Evolutionary conservation across 2,888 invertebrate genomes (phyloP).

Genomic region (Tipula unca): DNA sequence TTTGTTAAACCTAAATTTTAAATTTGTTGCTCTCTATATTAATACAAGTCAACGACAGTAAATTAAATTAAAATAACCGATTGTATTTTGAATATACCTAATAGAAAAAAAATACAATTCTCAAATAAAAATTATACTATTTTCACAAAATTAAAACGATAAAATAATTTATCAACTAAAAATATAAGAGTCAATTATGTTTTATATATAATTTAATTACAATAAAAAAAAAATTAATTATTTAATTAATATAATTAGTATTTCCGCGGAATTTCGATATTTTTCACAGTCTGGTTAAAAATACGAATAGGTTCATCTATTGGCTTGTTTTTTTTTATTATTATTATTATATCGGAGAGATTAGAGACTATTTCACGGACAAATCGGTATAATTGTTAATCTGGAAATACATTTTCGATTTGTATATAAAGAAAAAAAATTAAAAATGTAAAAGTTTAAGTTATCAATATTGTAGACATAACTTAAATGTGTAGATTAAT

Average conservation of each 20-base stretch:
- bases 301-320: slow-evolving; percentile 18
- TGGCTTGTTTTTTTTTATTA: background rate
- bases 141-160: background rate
- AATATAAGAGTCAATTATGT: slow-evolving; percentile 15
- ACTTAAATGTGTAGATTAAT: no score
- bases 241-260: slow-evolving; percentile 21
- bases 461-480: no score
- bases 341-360: background rate
- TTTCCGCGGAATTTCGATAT: slow-evolving; percentile 19
- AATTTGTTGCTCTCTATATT: background rate
- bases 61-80: background rate
- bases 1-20: background rate
- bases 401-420: slow-evolving; percentile 15
- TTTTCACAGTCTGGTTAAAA: slow-evolving; percentile 27
- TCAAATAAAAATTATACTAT: background rate
- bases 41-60: background rate
- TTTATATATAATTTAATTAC: background rate
- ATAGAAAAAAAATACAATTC: background rate
- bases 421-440: no score
- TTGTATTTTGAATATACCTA: background rate
- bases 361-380: slow-evolving; percentile 1
- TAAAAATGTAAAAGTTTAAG: no score
- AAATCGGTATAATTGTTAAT: background rate
- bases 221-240: background rate
- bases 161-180: slow-evolving; percentile 16